Evolutionary conservation across 2,888 invertebrate genomes (phyloP).

Genomic region (Cerastis rubricosa): DNA sequence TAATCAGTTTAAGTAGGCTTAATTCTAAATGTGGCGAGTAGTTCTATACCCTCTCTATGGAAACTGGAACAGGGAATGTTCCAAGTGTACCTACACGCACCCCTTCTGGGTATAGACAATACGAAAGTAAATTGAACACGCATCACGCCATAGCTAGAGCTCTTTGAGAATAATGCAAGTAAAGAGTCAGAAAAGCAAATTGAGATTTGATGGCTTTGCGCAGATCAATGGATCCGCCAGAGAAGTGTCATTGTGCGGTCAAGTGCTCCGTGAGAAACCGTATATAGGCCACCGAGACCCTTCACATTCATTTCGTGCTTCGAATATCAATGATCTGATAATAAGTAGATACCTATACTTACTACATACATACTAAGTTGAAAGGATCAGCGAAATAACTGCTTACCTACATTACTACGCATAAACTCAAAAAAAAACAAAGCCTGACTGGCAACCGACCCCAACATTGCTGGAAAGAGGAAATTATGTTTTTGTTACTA

Average conservation of each 20-base stretch:
- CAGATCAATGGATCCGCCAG: conserved; percentile 17
- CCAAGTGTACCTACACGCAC: neutral
- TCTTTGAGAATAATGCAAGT: neutral
- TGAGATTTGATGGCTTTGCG: neutral
- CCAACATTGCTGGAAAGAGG: neutral
- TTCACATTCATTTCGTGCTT: conserved; percentile 3
- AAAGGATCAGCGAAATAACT: neutral
- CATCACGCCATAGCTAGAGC: neutral
- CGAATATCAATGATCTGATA: neutral
- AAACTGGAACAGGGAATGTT: neutral
- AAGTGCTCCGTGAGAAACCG: neutral
- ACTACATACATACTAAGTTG: neutral
- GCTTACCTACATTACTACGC: neutral
- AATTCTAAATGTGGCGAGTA: neutral
- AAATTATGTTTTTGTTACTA: too few relatives aligned
- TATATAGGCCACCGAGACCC: conserved; percentile 13
- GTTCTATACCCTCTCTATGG: neutral
- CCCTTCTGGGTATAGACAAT: neutral
- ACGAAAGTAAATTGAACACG: neutral
- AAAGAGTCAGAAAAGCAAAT: neutral
- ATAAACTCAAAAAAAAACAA: neutral
- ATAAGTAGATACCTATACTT: neutral
- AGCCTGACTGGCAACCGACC: neutral
- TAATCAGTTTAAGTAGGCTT: neutral
- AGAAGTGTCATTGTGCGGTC: conserved; percentile 20